phyloP scores from a whole-genome alignment of 1,140 invertebrate genomes.

The Cydia amplana region DNA sequence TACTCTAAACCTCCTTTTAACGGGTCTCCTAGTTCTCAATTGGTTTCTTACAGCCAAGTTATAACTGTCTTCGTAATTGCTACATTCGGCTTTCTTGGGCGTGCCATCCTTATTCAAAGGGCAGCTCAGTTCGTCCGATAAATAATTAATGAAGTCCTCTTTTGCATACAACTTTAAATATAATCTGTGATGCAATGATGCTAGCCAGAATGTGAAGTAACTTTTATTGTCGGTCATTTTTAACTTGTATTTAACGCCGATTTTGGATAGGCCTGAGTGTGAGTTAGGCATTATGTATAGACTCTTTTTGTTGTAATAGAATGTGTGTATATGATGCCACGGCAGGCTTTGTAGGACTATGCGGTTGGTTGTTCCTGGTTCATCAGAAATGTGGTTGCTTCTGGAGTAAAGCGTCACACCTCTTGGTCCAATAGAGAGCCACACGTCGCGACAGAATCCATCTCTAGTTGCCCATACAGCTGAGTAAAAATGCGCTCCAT shows the following conservation, averaged over 20 bases:
- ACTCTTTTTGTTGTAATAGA: slow-evolving; percentile 87
- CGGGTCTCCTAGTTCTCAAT: slow-evolving; percentile 56
- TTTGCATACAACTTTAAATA: slow-evolving; percentile 86
- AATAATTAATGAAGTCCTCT: slow-evolving; percentile 83
- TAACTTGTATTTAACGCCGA: slow-evolving; percentile 85
- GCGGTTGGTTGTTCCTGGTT: slow-evolving; percentile 57
- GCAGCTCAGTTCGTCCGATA: slow-evolving; percentile 82
- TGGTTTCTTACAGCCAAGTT: slow-evolving; percentile 76
- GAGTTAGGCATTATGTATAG: slow-evolving; percentile 83
- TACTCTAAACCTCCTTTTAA: slow-evolving; percentile 65
- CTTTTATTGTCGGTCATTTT: slow-evolving; percentile 88
- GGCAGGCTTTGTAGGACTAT: slow-evolving; percentile 75
- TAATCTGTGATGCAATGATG: slow-evolving; percentile 87
- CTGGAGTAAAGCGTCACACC: slow-evolving; percentile 81
- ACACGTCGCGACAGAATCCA: slow-evolving; percentile 79
- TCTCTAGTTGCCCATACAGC: slow-evolving; percentile 81
- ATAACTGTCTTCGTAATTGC: slow-evolving; percentile 78
- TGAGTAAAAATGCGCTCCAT: slow-evolving; percentile 87
- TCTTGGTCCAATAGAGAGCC: slow-evolving; percentile 81
- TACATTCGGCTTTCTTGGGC: slow-evolving; percentile 64
- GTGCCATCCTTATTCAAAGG: slow-evolving; percentile 60
- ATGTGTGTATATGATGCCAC: slow-evolving; percentile 87
- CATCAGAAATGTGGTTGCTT: slow-evolving; percentile 62
- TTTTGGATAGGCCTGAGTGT: slow-evolving; percentile 80
- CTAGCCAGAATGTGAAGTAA: slow-evolving; percentile 87